A percentile compares a stretch with the other conserved stretches of the same genome.
phyloP scores from a whole-genome alignment of 2,888 invertebrate genomes.

The Nemotelus pantherinus region DNA sequence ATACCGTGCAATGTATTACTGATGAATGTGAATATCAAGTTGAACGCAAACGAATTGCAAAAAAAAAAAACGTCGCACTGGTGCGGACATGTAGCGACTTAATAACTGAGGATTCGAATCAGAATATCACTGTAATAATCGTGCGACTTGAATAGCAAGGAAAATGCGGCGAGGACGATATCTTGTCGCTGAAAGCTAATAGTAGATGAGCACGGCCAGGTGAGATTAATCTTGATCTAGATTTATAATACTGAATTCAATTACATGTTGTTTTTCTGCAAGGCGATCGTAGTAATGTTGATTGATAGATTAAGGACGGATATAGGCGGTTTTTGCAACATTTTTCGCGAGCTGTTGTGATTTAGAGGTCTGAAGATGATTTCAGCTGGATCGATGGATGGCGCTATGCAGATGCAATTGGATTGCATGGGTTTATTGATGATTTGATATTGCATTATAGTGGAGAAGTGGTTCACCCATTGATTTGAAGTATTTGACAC shows the following conservation, averaged over 20 bases:
- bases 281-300: background rate
- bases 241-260: constrained; percentile 9
- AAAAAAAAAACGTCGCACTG: too few relatives aligned
- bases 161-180: background rate
- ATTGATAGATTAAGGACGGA: background rate
- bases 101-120: constrained; percentile 36
- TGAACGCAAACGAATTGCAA: too few relatives aligned
- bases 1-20: too few relatives aligned
- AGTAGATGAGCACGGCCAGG: background rate
- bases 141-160: background rate
- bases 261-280: background rate
- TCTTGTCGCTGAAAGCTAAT: background rate
- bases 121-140: constrained; percentile 3
- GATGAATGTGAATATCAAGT: too few relatives aligned
- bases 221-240: constrained; percentile 32
- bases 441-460: too few relatives aligned
- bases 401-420: too few relatives aligned
- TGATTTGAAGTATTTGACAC: too few relatives aligned
- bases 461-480: too few relatives aligned
- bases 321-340: background rate
- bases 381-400: too few relatives aligned
- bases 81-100: constrained; percentile 28
- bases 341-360: too few relatives aligned
- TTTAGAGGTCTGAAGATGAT: too few relatives aligned
- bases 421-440: too few relatives aligned